phyloP scores from a whole-genome alignment of 1,140 invertebrate species.

The Sesamia nonagrioides region DNA sequence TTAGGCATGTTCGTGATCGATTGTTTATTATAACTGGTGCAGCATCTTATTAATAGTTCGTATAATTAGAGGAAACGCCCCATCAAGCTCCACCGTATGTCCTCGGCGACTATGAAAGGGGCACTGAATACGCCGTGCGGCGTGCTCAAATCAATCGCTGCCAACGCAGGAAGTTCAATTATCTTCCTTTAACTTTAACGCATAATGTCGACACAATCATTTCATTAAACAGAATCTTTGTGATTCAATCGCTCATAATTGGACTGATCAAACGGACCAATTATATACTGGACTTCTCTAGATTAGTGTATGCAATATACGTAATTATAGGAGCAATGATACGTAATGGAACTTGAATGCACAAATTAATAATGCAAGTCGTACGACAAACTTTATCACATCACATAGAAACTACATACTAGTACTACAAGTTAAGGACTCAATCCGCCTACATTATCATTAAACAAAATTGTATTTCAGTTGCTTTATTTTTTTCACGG shows the following conservation, averaged over 20 bases:
- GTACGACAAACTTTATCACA: slow-evolving; percentile 34
- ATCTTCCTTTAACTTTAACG: slow-evolving; percentile 84
- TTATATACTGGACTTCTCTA: slow-evolving; percentile 57
- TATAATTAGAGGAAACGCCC: slow-evolving; percentile 86
- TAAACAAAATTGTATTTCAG: slow-evolving; percentile 24
- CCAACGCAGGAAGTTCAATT: slow-evolving; percentile 85
- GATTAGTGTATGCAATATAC: slow-evolving; percentile 31
- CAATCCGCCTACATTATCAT: background rate
- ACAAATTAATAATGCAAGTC: slow-evolving; percentile 25
- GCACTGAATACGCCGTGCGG: slow-evolving; percentile 67
- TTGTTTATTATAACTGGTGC: slow-evolving; percentile 69
- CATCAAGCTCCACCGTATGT: slow-evolving; percentile 74
- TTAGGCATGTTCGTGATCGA: slow-evolving; percentile 70
- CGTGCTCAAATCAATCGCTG: slow-evolving; percentile 71
- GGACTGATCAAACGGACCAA: slow-evolving; percentile 75
- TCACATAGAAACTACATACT: slow-evolving; percentile 22
- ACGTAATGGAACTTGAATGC: slow-evolving; percentile 28
- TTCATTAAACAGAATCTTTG: slow-evolving; percentile 83
- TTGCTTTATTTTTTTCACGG: background rate
- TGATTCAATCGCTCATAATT: slow-evolving; percentile 78
- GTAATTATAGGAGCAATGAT: slow-evolving; percentile 35
- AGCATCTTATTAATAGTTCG: slow-evolving; percentile 81
- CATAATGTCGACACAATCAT: slow-evolving; percentile 85
- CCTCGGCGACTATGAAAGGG: slow-evolving; percentile 75
- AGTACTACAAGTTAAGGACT: background rate